Conservation (phyloP, 2,113 vertebrate species). For the Cichladusa arquata region DNA sequence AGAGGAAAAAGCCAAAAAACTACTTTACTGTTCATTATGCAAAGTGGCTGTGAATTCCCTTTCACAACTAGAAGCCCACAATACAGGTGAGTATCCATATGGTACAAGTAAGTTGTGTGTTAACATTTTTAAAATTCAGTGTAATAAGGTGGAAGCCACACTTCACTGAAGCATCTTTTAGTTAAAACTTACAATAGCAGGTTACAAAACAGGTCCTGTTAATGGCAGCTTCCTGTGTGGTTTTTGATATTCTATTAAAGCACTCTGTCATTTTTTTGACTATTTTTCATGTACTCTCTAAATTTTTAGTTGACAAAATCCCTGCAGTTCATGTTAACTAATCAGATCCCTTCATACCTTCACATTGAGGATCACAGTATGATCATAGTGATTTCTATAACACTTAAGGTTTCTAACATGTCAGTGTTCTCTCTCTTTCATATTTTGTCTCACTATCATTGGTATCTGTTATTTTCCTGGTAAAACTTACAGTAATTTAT, state of each 20-base stretch:
- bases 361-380: background rate
- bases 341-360: background rate
- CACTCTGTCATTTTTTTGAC: background rate
- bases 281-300: background rate
- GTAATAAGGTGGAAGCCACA: background rate
- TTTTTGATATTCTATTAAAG: background rate
- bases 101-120: background rate
- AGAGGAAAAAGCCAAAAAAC: conserved; percentile 96
- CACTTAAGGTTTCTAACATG: background rate
- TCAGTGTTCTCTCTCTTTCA: background rate
- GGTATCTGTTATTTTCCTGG: background rate
- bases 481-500: background rate
- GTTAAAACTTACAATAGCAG: background rate
- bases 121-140: background rate
- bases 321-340: background rate
- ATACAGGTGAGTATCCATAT: conserved; percentile 80
- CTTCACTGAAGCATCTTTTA: background rate
- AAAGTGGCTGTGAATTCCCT: conserved; percentile 98
- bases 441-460: background rate
- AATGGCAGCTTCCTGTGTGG: background rate
- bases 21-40: conserved; percentile 97
- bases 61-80: conserved; percentile 96
- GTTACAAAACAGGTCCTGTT: background rate
- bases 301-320: background rate
- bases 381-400: background rate